Evolutionary conservation across 2,797 vertebrate genomes (phyloP).

Genomic region (Micrastur ruficollis): DNA sequence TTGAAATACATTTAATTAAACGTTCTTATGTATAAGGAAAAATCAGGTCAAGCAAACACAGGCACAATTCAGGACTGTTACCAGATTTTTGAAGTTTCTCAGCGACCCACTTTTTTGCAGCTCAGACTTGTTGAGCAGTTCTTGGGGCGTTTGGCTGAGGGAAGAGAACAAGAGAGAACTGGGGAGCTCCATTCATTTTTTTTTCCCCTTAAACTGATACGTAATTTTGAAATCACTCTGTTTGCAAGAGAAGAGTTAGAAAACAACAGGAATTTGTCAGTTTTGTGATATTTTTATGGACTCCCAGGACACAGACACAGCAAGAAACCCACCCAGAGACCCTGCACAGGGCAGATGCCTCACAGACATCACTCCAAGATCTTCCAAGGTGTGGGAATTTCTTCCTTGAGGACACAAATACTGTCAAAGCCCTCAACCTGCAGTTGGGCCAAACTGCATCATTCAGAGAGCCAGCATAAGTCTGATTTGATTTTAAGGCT

Average conservation of each 20-base stretch:
- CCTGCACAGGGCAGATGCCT: neutral
- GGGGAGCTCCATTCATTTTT: accelerated
- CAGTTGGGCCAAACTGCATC: neutral
- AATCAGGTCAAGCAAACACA: constrained; percentile 16
- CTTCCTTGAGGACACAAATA: neutral
- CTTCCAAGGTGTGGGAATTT: neutral
- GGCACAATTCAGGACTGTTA: neutral
- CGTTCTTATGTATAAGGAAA: constrained; percentile 2
- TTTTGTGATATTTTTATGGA: neutral
- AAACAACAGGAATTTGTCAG: neutral
- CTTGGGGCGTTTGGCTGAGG: neutral
- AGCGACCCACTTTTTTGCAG: neutral
- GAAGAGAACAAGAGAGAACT: neutral
- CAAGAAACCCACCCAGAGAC: neutral
- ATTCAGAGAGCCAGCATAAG: neutral
- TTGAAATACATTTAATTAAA: constrained; percentile 62
- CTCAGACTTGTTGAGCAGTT: neutral
- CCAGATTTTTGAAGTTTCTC: neutral
- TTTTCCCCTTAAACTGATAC: neutral
- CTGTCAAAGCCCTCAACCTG: neutral
- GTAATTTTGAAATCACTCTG: neutral
- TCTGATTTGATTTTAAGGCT: neutral
- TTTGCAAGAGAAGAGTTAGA: neutral
- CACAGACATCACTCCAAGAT: accelerated
- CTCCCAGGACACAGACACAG: neutral